Evolutionary conservation across 2,888 invertebrate species (phyloP).

Genomic region (Anticlea derivata): DNA sequence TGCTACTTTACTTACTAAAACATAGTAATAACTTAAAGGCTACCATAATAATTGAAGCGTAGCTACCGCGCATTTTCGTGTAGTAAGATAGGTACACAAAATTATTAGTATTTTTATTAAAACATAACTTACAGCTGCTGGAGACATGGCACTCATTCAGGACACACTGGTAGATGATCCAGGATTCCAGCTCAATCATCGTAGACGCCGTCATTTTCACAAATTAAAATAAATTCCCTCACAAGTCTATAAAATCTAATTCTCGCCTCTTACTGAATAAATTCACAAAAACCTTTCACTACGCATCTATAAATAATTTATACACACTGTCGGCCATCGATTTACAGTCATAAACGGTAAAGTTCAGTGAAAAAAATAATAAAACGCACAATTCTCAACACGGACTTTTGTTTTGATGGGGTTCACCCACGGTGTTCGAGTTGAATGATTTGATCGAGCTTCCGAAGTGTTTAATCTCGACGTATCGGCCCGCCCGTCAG

Average conservation of each 20-base stretch:
- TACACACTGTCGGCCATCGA: constrained; percentile 36
- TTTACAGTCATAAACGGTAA: constrained; percentile 57
- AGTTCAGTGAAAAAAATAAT: constrained; percentile 53
- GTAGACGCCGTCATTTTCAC: constrained; percentile 80
- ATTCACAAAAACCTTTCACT: constrained; percentile 49
- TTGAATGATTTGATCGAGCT: constrained; percentile 66
- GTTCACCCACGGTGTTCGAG: constrained; percentile 61
- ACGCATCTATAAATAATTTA: constrained; percentile 36
- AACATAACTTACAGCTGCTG: constrained; percentile 84
- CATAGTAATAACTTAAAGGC: too few species aligned
- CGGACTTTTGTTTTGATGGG: constrained; percentile 57
- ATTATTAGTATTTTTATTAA: too few species aligned
- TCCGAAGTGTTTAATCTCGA: constrained; percentile 45
- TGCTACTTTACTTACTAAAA: too few species aligned
- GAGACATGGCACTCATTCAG: constrained; percentile 87
- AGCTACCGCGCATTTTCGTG: too few species aligned
- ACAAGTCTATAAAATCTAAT: constrained; percentile 52
- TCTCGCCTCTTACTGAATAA: constrained; percentile 36
- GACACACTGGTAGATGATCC: constrained; percentile 88
- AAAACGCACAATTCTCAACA: constrained; percentile 48
- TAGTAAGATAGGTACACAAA: too few species aligned
- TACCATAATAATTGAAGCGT: too few species aligned
- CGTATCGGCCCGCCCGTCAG: constrained; percentile 52
- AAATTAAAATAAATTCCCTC: constrained; percentile 45
- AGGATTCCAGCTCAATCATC: constrained; percentile 87